A percentile compares a stretch with the other conserved stretches of the same genome.
Conservation (phyloP, 2,888 invertebrate genomes). For the Drosophila hawaiiensis region DNA sequence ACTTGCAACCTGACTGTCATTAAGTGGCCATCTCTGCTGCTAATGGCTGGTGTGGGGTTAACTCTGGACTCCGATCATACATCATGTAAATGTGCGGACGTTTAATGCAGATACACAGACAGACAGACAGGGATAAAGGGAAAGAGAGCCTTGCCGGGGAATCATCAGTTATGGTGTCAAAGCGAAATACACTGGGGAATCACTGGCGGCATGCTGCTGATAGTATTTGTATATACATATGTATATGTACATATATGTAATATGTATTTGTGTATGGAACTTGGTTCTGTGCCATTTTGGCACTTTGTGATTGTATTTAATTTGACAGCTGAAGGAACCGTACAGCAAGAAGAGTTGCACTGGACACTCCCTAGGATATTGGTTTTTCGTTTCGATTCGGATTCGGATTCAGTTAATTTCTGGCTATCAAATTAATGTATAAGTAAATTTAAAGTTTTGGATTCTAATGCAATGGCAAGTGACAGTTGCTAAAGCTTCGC, state of each 20-base stretch:
- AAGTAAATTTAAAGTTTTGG: constrained; percentile 29
- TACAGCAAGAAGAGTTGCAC: constrained; percentile 18
- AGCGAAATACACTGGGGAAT: constrained; percentile 61
- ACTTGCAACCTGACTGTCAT: constrained; percentile 34
- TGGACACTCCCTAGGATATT: constrained; percentile 23
- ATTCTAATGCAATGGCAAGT: constrained; percentile 32
- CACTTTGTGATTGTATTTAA: constrained; percentile 46
- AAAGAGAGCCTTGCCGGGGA: not conserved
- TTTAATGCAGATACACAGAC: constrained; percentile 42
- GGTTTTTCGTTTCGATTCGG: constrained; percentile 25
- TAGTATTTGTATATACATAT: not conserved
- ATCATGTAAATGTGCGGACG: constrained; percentile 59
- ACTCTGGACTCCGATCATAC: constrained; percentile 35
- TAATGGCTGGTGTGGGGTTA: constrained; percentile 47
- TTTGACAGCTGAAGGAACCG: constrained; percentile 67
- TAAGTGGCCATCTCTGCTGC: constrained; percentile 58
- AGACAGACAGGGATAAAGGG: not conserved
- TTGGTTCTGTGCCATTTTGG: constrained; percentile 38
- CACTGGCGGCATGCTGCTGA: constrained; percentile 9
- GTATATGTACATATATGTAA: not conserved
- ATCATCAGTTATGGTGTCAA: constrained; percentile 31
- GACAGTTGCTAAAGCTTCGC: constrained; percentile 36
- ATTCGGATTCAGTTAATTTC: constrained; percentile 23
- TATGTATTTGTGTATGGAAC: not conserved
- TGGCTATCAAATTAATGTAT: constrained; percentile 23